Conservation (phyloP, 2,888 invertebrate species). For the Cinara cedri region DNA sequence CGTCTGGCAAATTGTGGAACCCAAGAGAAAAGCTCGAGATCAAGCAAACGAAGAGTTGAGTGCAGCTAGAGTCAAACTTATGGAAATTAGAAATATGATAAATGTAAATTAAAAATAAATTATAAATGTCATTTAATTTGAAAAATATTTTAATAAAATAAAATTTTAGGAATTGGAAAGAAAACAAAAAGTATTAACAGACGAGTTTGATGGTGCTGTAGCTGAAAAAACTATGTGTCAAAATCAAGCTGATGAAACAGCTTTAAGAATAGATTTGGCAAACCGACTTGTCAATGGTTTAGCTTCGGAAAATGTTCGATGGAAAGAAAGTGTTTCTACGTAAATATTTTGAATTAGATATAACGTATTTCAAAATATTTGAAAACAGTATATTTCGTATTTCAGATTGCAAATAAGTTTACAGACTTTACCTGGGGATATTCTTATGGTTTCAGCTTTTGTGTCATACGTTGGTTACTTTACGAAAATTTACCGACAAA, state of each 20-base stretch:
- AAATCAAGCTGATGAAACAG: conserved; percentile 89
- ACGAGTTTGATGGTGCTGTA: conserved; percentile 84
- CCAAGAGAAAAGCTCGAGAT: conserved; percentile 83
- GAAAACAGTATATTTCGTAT: conserved; percentile 59
- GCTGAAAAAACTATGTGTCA: conserved; percentile 88
- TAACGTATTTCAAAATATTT: too few relatives aligned
- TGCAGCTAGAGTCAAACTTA: conserved; percentile 80
- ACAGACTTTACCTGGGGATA: conserved; percentile 84
- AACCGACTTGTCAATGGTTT: conserved; percentile 90
- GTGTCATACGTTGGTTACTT: conserved; percentile 95
- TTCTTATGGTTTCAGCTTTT: conserved; percentile 86
- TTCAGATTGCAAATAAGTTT: conserved; percentile 74
- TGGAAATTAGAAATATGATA: conserved; percentile 75
- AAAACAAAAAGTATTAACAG: conserved; percentile 76
- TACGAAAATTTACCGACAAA: conserved; percentile 79
- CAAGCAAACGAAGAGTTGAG: conserved; percentile 84
- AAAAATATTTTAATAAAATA: not conserved
- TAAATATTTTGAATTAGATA: conserved; percentile 61
- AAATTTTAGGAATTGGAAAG: conserved; percentile 73
- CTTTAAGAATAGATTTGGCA: conserved; percentile 86
- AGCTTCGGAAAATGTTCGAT: conserved; percentile 87
- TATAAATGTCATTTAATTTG: not conserved
- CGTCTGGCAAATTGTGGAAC: conserved; percentile 90
- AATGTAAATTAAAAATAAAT: conserved; percentile 64
- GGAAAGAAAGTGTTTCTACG: conserved; percentile 73